phyloP scores from a whole-genome alignment of 2,888 invertebrate species.

The Ommatoiulus sabulosus region DNA sequence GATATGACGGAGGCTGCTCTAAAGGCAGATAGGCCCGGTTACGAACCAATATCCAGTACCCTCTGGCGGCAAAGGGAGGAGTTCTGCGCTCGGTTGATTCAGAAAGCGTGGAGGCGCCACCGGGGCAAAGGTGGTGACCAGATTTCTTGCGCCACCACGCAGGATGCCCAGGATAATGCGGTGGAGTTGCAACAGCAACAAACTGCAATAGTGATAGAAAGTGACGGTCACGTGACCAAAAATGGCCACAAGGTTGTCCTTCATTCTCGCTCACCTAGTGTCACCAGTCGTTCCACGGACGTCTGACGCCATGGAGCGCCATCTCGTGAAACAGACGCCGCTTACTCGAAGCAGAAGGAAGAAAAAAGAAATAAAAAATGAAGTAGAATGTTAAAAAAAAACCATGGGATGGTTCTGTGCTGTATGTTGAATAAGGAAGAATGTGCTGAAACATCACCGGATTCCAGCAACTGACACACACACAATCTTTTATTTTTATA shows the following conservation, averaged over 20 bases:
- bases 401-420: background rate
- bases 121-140: slow-evolving; percentile 71
- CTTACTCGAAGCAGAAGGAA: background rate
- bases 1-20: slow-evolving; percentile 85
- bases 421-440: slow-evolving; percentile 32
- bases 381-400: slow-evolving; percentile 10
- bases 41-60: slow-evolving; percentile 94
- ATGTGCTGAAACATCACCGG: slow-evolving; percentile 45
- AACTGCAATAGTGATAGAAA: slow-evolving; percentile 87
- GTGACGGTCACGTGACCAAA: slow-evolving; percentile 84
- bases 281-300: slow-evolving; percentile 84
- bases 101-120: slow-evolving; percentile 94
- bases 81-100: slow-evolving; percentile 94
- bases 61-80: slow-evolving; percentile 96
- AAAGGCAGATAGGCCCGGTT: slow-evolving; percentile 87
- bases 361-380: slow-evolving; percentile 22
- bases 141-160: slow-evolving; percentile 57
- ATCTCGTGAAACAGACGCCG: slow-evolving; percentile 7
- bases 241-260: slow-evolving; percentile 88
- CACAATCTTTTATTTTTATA: slow-evolving; percentile 59
- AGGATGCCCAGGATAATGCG: slow-evolving; percentile 65
- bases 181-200: slow-evolving; percentile 69
- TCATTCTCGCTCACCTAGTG: slow-evolving; percentile 86
- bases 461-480: slow-evolving; percentile 51
- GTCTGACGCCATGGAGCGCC: slow-evolving; percentile 74